These are phyloP conservation scores for Rhagologus leucostigma DNA, from an alignment of 2,113 vertebrate genomes.

Conservation along the genomic window DNA sequence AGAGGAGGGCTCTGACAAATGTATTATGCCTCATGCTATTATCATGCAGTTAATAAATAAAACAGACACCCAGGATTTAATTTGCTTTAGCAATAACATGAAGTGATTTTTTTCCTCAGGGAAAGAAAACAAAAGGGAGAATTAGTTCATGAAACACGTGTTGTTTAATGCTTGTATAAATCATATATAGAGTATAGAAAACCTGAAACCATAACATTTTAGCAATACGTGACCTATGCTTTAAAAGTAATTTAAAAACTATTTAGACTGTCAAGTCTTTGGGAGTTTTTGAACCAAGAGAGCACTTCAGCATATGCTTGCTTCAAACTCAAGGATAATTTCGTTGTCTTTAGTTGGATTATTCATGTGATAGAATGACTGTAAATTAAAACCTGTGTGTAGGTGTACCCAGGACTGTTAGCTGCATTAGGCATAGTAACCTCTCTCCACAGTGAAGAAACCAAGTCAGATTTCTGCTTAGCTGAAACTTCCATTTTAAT, in stretches of 20 bases:
- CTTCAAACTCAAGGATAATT: neutral
- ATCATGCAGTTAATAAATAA: constrained; percentile 55
- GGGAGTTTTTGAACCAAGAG: neutral
- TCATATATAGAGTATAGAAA: neutral
- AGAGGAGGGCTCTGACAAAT: constrained; percentile 15
- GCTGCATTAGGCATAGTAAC: neutral
- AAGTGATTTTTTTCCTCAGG: constrained; percentile 1
- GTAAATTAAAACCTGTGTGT: neutral
- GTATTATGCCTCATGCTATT: neutral
- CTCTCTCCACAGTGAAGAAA: neutral
- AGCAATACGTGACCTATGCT: neutral
- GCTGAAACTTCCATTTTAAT: neutral
- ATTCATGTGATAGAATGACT: neutral
- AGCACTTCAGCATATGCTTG: neutral
- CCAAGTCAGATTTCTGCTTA: neutral
- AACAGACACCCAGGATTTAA: constrained; percentile 18
- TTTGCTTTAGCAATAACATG: constrained; percentile 26
- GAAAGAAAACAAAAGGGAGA: neutral
- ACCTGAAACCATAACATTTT: neutral
- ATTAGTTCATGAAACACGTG: neutral
- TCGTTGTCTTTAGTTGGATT: neutral
- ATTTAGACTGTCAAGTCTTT: neutral
- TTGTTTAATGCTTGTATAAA: constrained; percentile 1
- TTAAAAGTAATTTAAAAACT: constrained; percentile 23
- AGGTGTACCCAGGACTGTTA: neutral